Base-by-base conservation (phyloP, 2,113 vertebrate genomes). In the Ictalurus punctatus region DNA sequence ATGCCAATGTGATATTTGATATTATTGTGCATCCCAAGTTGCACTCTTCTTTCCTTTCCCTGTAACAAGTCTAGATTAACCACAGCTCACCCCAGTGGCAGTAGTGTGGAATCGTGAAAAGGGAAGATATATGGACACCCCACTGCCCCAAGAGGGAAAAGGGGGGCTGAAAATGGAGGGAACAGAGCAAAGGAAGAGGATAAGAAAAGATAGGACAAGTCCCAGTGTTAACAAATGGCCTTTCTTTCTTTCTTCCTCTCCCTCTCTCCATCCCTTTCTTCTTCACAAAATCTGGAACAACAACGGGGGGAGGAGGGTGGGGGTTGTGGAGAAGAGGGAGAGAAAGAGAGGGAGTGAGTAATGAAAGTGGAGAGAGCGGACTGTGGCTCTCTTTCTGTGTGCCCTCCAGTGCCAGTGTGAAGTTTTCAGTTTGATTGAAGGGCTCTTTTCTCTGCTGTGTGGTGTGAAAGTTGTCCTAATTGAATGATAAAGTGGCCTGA, bases 381-480 rank as follows among this genome's bases (percentile, higher is more conserved):
- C 94, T 93, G 92, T 86, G 93, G 92, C 91, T 92, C 91, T 90
- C 88, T 92, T 92, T 93, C 93, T 93, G 93, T 91, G 87, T 95
- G 93, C 89, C 94, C 95, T 96, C 93, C 93, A 93, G 94, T 94
- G 94, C 95, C 95, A 95, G 95, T 95, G 95, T 96, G 94, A 95
- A 95, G 95, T 95, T 96, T 95, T 95, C 93, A 93, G 94, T 95
- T 95, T 96, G 96, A 96, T 96, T 95, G 96, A 96, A 96, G 95
- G 96, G 93, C 94, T 92, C 94, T 92, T 95, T 95, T 96, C 94
- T 96, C 94, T 94, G 93, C 93, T 94, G 94, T 95, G 93, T 93
- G 91, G 93, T 95, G 95, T 96, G 96, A 96, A 96, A 95, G 95
- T 94, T 96, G 96, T 96, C 95, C 95, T 96, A 96, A 96, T 96